Evolutionary conservation across 2,888 invertebrate genomes (phyloP).

Genomic region (Pachydiplax longipennis): DNA sequence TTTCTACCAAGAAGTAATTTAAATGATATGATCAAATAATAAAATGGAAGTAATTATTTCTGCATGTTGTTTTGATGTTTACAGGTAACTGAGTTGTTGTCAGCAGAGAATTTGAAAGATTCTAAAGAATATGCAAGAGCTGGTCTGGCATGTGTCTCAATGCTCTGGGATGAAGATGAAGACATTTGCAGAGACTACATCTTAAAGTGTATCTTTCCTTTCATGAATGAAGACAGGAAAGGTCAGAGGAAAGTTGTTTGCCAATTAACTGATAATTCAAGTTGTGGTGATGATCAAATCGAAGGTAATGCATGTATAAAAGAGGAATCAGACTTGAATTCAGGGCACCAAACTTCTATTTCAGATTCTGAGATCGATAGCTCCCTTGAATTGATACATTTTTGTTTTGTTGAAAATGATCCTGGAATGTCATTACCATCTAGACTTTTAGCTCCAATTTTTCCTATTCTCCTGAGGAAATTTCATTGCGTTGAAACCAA

Average conservation of each 20-base stretch:
- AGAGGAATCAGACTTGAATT: neutral
- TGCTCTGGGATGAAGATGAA: slow-evolving; percentile 40
- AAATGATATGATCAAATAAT: too few relatives aligned
- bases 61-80: neutral
- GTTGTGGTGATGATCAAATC: neutral
- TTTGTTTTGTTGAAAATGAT: slow-evolving; percentile 35
- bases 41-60: too few relatives aligned
- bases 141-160: slow-evolving; percentile 57
- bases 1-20: too few relatives aligned
- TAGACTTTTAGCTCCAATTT: slow-evolving; percentile 13
- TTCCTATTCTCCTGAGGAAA: neutral
- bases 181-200: slow-evolving; percentile 33
- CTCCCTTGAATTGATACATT: neutral
- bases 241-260: too few relatives aligned
- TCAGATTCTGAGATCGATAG: neutral
- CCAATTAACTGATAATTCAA: neutral
- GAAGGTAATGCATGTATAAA: neutral
- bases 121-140: slow-evolving; percentile 54
- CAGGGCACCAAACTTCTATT: neutral
- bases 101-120: slow-evolving; percentile 45
- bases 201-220: slow-evolving; percentile 43
- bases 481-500: neutral
- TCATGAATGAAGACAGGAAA: neutral
- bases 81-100: slow-evolving; percentile 50
- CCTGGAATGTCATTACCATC: slow-evolving; percentile 19